Percentiles rank a stretch among this genome's conserved stretches.
Conservation (phyloP, 2,113 vertebrate species). For the Ailuropoda melanoleuca region DNA sequence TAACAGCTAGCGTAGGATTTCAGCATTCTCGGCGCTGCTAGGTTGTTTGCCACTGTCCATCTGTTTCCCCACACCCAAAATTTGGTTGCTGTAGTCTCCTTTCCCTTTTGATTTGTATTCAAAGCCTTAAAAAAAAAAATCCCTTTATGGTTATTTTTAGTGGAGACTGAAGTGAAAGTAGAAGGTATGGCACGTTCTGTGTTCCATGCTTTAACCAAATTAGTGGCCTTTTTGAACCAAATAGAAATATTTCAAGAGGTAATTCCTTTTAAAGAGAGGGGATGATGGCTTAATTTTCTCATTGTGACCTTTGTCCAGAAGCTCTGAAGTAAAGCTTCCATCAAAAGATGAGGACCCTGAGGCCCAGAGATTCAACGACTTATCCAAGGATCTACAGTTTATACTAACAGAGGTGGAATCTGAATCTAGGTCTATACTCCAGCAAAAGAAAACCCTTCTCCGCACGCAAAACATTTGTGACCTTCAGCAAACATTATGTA, state of each 20-base stretch:
- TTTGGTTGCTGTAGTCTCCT: neutral
- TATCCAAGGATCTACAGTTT: neutral
- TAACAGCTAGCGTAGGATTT: neutral
- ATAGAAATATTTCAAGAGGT: neutral
- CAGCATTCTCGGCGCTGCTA: neutral
- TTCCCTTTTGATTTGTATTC: neutral
- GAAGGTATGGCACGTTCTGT: neutral
- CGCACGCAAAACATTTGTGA: neutral
- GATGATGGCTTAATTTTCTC: neutral
- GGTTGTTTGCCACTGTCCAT: neutral
- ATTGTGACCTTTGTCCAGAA: neutral
- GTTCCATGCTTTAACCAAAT: neutral
- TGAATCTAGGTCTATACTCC: neutral
- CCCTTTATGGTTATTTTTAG: neutral
- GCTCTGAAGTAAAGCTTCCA: neutral
- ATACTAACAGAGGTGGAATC: neutral
- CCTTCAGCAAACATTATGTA: neutral
- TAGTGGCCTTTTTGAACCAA: neutral
- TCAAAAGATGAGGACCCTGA: neutral
- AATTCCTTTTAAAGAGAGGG: neutral
- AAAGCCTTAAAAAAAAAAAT: neutral
- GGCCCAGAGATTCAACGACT: neutral
- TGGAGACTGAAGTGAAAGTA: neutral
- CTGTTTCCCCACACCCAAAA: neutral
- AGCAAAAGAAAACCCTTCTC: conserved; percentile 7